These are phyloP conservation scores for Pogonocherus hispidulus DNA, from an alignment of 2,888 invertebrate species.

Conservation along the genomic window DNA sequence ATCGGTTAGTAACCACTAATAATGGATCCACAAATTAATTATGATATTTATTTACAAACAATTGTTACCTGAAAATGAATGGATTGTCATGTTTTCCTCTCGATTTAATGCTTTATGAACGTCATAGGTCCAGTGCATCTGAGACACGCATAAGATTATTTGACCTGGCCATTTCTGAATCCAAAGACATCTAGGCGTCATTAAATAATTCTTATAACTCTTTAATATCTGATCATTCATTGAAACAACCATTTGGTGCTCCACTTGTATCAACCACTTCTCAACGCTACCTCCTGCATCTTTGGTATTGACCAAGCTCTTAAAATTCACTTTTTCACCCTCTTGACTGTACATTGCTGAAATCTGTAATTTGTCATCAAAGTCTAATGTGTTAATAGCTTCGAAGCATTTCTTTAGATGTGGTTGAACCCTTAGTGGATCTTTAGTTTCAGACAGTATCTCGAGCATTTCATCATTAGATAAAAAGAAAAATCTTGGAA, in stretches of 20 bases:
- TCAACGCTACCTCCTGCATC: conserved; percentile 88
- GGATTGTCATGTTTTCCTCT: conserved; percentile 68
- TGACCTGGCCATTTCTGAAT: conserved; percentile 70
- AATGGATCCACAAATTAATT: neutral
- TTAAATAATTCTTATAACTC: conserved; percentile 77
- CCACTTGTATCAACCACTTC: conserved; percentile 88
- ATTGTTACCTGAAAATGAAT: conserved; percentile 70
- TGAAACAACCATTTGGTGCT: conserved; percentile 84
- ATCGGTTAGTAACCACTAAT: too few species aligned
- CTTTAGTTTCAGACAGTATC: conserved; percentile 90
- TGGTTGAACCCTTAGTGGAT: conserved; percentile 86
- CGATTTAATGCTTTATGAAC: conserved; percentile 79
- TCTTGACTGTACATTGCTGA: conserved; percentile 84
- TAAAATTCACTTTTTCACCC: conserved; percentile 77
- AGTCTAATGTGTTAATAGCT: conserved; percentile 82
- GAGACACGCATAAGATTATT: conserved; percentile 83
- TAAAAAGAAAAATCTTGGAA: conserved; percentile 90
- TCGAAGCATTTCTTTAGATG: conserved; percentile 92
- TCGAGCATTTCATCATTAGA: conserved; percentile 93
- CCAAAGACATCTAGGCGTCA: conserved; percentile 76
- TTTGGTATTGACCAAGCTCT: conserved; percentile 59
- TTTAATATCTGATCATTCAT: conserved; percentile 78
- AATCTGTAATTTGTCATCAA: conserved; percentile 81
- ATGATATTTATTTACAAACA: neutral
- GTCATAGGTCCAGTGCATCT: conserved; percentile 87